Evolutionary conservation across 2,888 invertebrate genomes (phyloP).

Genomic region (Synanthedon andrenaeformis): DNA sequence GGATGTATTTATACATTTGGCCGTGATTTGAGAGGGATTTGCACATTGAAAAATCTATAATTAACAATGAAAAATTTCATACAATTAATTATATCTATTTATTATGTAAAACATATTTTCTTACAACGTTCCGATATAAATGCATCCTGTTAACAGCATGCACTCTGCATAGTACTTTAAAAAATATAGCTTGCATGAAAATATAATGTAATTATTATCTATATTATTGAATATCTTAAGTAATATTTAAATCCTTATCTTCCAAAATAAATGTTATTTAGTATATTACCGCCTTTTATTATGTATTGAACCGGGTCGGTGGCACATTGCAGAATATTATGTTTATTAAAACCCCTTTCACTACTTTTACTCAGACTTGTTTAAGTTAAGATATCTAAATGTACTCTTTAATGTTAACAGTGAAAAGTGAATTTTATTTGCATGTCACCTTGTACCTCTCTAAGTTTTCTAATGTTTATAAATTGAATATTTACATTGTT

Average conservation of each 20-base stretch:
- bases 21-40: too few species aligned
- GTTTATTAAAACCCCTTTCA: slow-evolving; percentile 19
- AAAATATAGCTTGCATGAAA: slow-evolving; percentile 58
- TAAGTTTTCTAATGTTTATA: slow-evolving; percentile 17
- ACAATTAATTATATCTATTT: too few species aligned
- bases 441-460: slow-evolving; percentile 32
- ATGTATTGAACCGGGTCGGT: slow-evolving; percentile 36
- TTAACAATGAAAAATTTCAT: too few species aligned
- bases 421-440: slow-evolving; percentile 21
- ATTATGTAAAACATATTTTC: neutral
- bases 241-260: slow-evolving; percentile 46
- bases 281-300: slow-evolving; percentile 38
- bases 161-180: slow-evolving; percentile 47
- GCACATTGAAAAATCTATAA: too few species aligned
- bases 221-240: slow-evolving; percentile 28
- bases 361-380: slow-evolving; percentile 16
- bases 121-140: neutral
- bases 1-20: too few species aligned
- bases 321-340: slow-evolving; percentile 24
- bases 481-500: slow-evolving; percentile 2
- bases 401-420: neutral
- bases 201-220: slow-evolving; percentile 31
- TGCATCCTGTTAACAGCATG: slow-evolving; percentile 37
- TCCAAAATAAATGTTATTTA: slow-evolving; percentile 69
- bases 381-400: slow-evolving; percentile 2